Conservation (phyloP, 2,888 invertebrate species). For the Drosophila emarginata region DNA sequence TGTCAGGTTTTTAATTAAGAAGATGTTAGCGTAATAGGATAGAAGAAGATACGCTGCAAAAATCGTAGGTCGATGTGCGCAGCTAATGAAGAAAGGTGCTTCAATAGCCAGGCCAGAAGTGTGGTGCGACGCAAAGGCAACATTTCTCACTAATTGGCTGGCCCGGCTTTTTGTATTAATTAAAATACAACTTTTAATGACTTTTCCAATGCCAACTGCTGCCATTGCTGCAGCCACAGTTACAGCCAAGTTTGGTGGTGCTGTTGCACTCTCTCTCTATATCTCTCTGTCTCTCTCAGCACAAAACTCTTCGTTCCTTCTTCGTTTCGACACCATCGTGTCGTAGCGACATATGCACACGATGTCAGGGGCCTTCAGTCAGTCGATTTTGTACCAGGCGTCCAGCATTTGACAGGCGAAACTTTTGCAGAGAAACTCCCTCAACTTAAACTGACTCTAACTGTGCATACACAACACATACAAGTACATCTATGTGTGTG, state of each 20-base stretch:
- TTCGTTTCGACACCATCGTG: conserved; percentile 30
- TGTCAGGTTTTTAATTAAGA: conserved; percentile 81
- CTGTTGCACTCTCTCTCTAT: background rate
- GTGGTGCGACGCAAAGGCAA: conserved; percentile 10
- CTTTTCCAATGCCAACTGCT: conserved; percentile 11
- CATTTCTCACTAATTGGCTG: conserved; percentile 79
- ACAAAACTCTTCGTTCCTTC: conserved; percentile 21
- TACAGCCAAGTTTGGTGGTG: background rate
- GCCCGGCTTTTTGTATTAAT: conserved; percentile 48
- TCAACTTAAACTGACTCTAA: conserved; percentile 14
- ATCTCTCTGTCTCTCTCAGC: background rate
- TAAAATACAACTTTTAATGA: conserved; percentile 53
- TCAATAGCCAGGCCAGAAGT: background rate
- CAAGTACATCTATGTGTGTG: background rate
- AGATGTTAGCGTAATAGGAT: conserved; percentile 81
- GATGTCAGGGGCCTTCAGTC: conserved; percentile 80
- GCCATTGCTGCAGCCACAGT: background rate
- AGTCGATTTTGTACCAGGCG: conserved; percentile 77
- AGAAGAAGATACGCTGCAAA: conserved; percentile 79
- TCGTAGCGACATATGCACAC: conserved; percentile 30
- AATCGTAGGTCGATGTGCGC: conserved; percentile 80
- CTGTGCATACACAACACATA: conserved; percentile 7
- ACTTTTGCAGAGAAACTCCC: conserved; percentile 50
- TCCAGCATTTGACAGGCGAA: conserved; percentile 51
- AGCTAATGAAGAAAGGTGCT: conserved; percentile 79